Conservation (phyloP, 2,888 invertebrate species). For the Hypena proboscidalis region DNA sequence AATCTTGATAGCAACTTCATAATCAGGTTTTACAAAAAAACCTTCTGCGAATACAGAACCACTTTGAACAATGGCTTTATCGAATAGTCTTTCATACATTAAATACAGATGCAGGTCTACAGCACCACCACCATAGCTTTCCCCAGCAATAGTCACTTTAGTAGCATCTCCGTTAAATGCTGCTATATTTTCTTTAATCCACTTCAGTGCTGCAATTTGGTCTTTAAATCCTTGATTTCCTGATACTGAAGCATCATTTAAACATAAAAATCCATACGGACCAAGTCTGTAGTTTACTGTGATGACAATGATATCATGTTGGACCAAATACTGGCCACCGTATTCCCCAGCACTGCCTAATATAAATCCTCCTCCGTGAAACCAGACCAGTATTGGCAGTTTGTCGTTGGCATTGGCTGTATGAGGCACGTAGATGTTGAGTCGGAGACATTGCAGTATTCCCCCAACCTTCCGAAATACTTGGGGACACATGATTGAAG, state of each 20-base stretch:
- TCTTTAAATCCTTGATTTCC: constrained; percentile 69
- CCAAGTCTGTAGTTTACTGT: constrained; percentile 66
- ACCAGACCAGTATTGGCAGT: constrained; percentile 67
- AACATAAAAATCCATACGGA: constrained; percentile 69
- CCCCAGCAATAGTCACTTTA: constrained; percentile 63
- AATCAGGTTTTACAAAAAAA: constrained; percentile 46
- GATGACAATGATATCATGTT: constrained; percentile 56
- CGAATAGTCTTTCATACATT: constrained; percentile 51
- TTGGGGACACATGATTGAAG: constrained; percentile 56
- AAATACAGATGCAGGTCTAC: constrained; percentile 63
- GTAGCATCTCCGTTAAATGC: constrained; percentile 60
- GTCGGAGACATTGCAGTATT: constrained; percentile 50
- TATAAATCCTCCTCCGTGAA: constrained; percentile 65
- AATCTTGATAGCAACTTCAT: constrained; percentile 50
- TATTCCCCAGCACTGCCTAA: constrained; percentile 57
- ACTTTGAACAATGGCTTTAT: constrained; percentile 61
- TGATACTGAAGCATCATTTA: constrained; percentile 55
- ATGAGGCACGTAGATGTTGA: constrained; percentile 55
- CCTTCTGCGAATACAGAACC: constrained; percentile 52
- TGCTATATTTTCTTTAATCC: constrained; percentile 63
- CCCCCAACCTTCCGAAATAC: constrained; percentile 34
- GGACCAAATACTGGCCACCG: constrained; percentile 55
- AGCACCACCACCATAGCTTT: constrained; percentile 64
- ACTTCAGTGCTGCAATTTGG: constrained; percentile 59
- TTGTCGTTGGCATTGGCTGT: constrained; percentile 27